Evolutionary conservation across 2,797 vertebrate species (phyloP).

Genomic region (Potorous gilbertii): DNA sequence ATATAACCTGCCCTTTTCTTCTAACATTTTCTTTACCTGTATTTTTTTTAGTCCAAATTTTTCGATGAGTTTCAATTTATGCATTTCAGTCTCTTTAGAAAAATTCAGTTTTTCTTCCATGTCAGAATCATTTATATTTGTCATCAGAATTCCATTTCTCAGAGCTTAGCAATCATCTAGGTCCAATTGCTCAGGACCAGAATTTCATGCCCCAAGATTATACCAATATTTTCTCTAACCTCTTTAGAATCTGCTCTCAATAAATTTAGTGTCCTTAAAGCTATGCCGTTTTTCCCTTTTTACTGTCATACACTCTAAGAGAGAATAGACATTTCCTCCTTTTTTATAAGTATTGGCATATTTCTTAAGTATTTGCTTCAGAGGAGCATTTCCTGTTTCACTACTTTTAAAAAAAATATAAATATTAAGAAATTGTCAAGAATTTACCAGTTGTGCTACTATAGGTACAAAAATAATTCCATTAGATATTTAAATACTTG

Average conservation of each 20-base stretch:
- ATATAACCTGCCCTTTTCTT: fast-evolving
- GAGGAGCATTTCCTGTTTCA: neutral
- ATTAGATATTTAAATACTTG: no score
- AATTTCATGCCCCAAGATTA: neutral
- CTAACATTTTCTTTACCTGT: neutral
- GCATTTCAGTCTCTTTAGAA: neutral
- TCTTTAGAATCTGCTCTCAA: neutral
- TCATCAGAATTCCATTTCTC: neutral
- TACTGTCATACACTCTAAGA: neutral
- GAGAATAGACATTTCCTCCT: neutral
- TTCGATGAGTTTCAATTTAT: neutral
- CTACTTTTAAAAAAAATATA: no score
- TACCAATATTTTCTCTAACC: neutral
- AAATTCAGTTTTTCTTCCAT: neutral
- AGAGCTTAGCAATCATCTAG: neutral
- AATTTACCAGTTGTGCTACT: no score
- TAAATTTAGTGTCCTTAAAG: neutral
- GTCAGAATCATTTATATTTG: neutral
- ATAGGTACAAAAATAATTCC: no score
- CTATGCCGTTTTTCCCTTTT: neutral
- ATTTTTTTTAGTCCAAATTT: neutral
- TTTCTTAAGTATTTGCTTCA: neutral
- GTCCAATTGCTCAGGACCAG: neutral
- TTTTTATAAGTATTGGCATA: neutral
- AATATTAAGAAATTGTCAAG: no score